Evolutionary conservation across 2,888 invertebrate genomes (phyloP), one percentile per base, ranked within the genome.

Genomic region (Eupeodes latifasciatus): DNA sequence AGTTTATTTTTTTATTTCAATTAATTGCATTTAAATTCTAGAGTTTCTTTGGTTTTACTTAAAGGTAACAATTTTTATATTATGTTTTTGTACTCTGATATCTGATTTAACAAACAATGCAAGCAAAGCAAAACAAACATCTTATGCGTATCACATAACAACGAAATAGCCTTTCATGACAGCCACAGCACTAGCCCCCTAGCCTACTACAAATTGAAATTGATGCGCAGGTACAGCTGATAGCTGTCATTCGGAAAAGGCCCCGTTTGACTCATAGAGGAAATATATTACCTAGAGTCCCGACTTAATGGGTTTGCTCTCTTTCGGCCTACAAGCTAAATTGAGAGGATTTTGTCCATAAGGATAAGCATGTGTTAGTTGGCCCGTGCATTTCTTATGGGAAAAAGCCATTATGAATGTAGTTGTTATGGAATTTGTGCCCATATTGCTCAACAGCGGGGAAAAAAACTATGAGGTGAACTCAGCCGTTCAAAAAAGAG

Each of bases 121-220:
- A 64, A 74, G 64, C 62, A 75, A 72, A 44, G 44, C 44, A 74
- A 76, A 76, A 76, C 75, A 79, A 62, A 78, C 78, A 78, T 59
- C 59, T 59, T 71, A 14, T 67, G 51, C 9, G 27, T 44, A 62
- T 71, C 61, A 51, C 53, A 62, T 67, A 77, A 77, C 71, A 62
- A 61, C 69, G 4, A 6, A 78, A 40, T 61, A 47, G 59, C 55
- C 36, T 16, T 27, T 27, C 27, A 27, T 27, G 27, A 27, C 27
- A 27, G 27, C 27, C n/a, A n/a, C n/a, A n/a, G n/a, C n/a, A n/a
- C n/a, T n/a, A n/a, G n/a, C n/a, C n/a, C n/a, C 27, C 27, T 27
- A 27, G 19, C 27, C 27, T 27, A 27, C 2, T 27, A 27, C 27
- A 27, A 27, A 27, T 27, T 27, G 27, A 7, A 61, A 27, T 57